Base-by-base conservation (phyloP, 2,888 invertebrate genomes). In the Entomobrya multifasciata region DNA sequence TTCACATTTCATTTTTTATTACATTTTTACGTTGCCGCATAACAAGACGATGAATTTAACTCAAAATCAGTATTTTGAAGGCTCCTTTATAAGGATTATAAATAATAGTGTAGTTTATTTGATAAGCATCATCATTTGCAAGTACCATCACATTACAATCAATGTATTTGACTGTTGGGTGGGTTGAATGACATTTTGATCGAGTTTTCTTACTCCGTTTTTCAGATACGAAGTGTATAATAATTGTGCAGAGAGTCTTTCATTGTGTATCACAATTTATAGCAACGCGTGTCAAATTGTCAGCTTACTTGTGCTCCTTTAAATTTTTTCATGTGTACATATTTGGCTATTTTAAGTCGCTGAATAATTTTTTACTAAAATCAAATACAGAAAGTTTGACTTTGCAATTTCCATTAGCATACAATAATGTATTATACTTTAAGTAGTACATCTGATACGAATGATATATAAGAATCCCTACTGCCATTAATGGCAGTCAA, bases 111-210 rank as follows among this genome's bases (percentile, higher is more conserved):
- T 72, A 44, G 44, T 20, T 22, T 20, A 44, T 67, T 22, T 67
- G 67, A 67, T 67, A 67, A 67, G 67, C 44, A 67, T 67, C 67
- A 22, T 60, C 47, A 15, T 44, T 11, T 30, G 62, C n/a, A 62
- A 30, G 30, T n/a, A n/a, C n/a, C n/a, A n/a, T n/a, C n/a, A n/a
- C n/a, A n/a, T n/a, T n/a, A n/a, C n/a, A n/a, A n/a, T n/a, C n/a
- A n/a, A n/a, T n/a, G n/a, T n/a, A n/a, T n/a, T n/a, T n/a, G n/a
- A n/a, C n/a, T n/a, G n/a, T 2, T 55, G 27, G 49, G 49, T 72
- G 81, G 57, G 81, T 72, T 70, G 72, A 81, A 72, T 81, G 81
- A 81, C 81, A 81, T 81, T 72, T 67, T 72, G 81, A 81, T 70
- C 81, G 81, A 70, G 25, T 81, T 81, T 81, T 81, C 72, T 70